Evolutionary conservation across 2,888 invertebrate species (phyloP).

Genomic region (Itoplectis maculator): DNA sequence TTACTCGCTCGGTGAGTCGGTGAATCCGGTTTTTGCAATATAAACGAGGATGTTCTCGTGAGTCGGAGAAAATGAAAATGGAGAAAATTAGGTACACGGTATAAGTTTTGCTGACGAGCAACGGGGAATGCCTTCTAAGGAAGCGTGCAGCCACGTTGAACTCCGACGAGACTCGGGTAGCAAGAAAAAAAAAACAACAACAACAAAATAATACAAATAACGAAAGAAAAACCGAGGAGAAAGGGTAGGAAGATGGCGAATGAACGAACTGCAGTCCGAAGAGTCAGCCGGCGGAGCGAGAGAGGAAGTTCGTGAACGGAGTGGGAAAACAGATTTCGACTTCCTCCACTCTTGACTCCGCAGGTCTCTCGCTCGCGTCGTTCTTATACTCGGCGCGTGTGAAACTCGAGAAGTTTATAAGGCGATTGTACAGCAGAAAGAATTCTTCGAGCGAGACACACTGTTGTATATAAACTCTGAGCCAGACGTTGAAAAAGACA

Average conservation of each 20-base stretch:
- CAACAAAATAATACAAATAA: slow-evolving; percentile 31
- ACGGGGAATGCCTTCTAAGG: slow-evolving; percentile 36
- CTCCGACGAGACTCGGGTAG: neutral
- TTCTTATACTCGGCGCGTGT: slow-evolving; percentile 32
- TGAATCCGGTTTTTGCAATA: neutral
- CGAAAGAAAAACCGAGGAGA: slow-evolving; percentile 45
- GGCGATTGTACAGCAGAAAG: slow-evolving; percentile 61
- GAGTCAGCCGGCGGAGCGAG: slow-evolving; percentile 37
- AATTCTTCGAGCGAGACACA: slow-evolving; percentile 54
- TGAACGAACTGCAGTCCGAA: slow-evolving; percentile 58
- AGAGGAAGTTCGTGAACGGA: slow-evolving; percentile 39
- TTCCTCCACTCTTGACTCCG: slow-evolving; percentile 40
- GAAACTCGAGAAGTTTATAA: slow-evolving; percentile 68
- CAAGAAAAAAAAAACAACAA: slow-evolving; percentile 7
- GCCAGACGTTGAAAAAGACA: slow-evolving; percentile 48
- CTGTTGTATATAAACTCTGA: slow-evolving; percentile 54
- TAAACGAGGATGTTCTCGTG: neutral
- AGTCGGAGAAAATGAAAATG: slow-evolving; percentile 41
- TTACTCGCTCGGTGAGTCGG: neutral
- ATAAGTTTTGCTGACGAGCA: slow-evolving; percentile 48
- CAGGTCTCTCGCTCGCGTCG: slow-evolving; percentile 23
- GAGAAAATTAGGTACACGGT: slow-evolving; percentile 54
- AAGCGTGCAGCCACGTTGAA: slow-evolving; percentile 39
- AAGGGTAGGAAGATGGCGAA: slow-evolving; percentile 45
- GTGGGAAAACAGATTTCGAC: slow-evolving; percentile 59